Percentiles rank a stretch among this genome's conserved stretches.
These are phyloP conservation scores for Sphecodes monilicornis DNA, from an alignment of 2,888 invertebrate species.

Conservation along the genomic window DNA sequence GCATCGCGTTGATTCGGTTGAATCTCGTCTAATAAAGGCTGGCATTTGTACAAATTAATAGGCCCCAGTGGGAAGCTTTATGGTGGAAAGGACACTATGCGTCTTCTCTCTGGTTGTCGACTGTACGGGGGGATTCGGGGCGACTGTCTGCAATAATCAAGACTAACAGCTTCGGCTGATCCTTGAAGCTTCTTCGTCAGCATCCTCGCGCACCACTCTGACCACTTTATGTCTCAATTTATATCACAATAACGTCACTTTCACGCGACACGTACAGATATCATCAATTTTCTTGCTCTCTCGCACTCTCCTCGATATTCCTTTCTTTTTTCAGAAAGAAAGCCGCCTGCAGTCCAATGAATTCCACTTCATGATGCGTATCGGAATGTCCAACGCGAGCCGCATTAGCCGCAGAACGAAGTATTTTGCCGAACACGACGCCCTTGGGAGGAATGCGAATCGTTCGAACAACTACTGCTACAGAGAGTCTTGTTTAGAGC, in stretches of 20 bases:
- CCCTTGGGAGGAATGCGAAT: conserved; percentile 72
- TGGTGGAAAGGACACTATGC: conserved; percentile 69
- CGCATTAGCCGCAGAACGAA: conserved; percentile 53
- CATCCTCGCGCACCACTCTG: conserved; percentile 55
- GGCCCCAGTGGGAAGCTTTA: conserved; percentile 66
- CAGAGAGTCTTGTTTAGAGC: conserved; percentile 49
- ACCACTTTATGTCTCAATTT: conserved; percentile 82
- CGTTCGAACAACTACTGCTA: conserved; percentile 61
- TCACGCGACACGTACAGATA: conserved; percentile 63
- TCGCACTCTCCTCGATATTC: conserved; percentile 12
- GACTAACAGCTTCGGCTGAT: conserved; percentile 83
- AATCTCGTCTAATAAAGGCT: conserved; percentile 67
- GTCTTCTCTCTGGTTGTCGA: conserved; percentile 71
- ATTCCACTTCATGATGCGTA: conserved; percentile 56
- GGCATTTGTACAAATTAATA: conserved; percentile 76
- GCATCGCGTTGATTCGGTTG: conserved; percentile 33
- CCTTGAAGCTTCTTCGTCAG: conserved; percentile 81
- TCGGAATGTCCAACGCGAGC: conserved; percentile 53
- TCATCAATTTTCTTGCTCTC: conserved; percentile 11
- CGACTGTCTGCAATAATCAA: conserved; percentile 83
- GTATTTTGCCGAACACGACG: conserved; percentile 67
- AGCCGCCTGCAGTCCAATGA: conserved; percentile 43
- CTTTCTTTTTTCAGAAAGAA: conserved; percentile 2
- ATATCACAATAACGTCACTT: conserved; percentile 83
- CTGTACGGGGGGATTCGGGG: conserved; percentile 70